Base-by-base conservation (phyloP, 2,113 vertebrate species). In the Centrocercus urophasianus region DNA sequence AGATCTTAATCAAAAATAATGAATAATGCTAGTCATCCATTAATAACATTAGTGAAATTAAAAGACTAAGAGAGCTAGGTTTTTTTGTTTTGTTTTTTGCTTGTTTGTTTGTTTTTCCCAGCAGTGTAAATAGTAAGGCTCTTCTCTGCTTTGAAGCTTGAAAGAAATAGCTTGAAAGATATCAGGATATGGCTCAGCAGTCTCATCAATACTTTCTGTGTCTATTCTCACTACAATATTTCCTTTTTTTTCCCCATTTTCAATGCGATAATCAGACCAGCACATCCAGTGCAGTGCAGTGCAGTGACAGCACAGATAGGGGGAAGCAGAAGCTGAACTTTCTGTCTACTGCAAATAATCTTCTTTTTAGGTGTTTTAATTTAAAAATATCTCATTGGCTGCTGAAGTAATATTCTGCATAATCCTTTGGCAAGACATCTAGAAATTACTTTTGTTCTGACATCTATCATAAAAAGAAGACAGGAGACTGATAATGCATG, bases 301-400 rank as follows among this genome's bases (percentile, higher is more conserved):
- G 38, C 7, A 57, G 8, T 4, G 5, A 32, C 27, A 90, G 60
- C 8, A 6, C 19, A 92, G 65, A 88, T 0, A 74, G 66, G 24
- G 45, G 61, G 66, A 86, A 72, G 57, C 57, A 92, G 71, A 87
- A 87, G 28, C 21, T 2, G 30, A 87, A 79, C 22, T 72, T 75
- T 14, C 0, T 45, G 30, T 73, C 48, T 50, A 45, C 9, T 60
- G 42, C 7, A 60, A 65, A 3, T 5, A 32, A 38, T 8, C 1
- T 8, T 30, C 36, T 79, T 86, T 27, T 0, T 14, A 5, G 13
- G 36, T 30, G 14, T n/a, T 89, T 84, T 78, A 45, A 84, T 64
- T 86, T 82, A 48, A 30, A 89, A 85, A 75, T 45, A 7, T 59
- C 60, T 28, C 17, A 5, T 54, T 90, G 47, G 15, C n/a, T 93